Evolutionary conservation across 2,888 invertebrate genomes (phyloP).

Genomic region (Drosophila borealis): DNA sequence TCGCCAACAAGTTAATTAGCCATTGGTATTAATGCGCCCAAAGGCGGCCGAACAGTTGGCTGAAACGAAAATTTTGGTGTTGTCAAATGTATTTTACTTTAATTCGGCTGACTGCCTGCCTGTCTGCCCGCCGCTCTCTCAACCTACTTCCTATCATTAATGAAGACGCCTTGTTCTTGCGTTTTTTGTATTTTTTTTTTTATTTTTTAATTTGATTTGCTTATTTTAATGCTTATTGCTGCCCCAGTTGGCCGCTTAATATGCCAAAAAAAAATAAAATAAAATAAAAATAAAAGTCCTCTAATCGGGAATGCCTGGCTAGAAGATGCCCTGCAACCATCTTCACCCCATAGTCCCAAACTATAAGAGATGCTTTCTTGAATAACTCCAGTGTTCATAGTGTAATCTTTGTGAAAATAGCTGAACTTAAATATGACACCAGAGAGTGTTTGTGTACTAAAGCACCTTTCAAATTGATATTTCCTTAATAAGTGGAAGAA

Average conservation of each 20-base stretch:
- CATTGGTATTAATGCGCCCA: conserved; percentile 68
- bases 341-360: too few species aligned
- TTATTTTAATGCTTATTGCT: conserved; percentile 65
- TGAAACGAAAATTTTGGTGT: conserved; percentile 63
- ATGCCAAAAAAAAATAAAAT: conserved; percentile 18
- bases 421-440: too few species aligned
- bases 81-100: conserved; percentile 68
- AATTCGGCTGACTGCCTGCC: conserved; percentile 25
- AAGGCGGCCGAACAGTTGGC: conserved; percentile 58
- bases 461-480: too few species aligned
- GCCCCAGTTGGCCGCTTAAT: conserved; percentile 31
- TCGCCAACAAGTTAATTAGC: conserved; percentile 81
- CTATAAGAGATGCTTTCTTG: too few species aligned
- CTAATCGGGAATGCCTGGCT: too few species aligned
- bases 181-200: conserved; percentile 15
- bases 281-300: neutral
- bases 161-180: conserved; percentile 54
- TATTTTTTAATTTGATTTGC: conserved; percentile 57
- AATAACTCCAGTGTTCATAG: too few species aligned
- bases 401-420: too few species aligned
- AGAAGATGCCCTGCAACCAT: too few species aligned
- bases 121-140: neutral
- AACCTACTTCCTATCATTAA: conserved; percentile 62
- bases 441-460: too few species aligned
- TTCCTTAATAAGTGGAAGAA: too few species aligned